Percentiles rank a stretch among this genome's conserved stretches.
These are phyloP conservation scores for Nyctibius bracteatus DNA, from an alignment of 2,113 vertebrate genomes.

Conservation along the genomic window DNA sequence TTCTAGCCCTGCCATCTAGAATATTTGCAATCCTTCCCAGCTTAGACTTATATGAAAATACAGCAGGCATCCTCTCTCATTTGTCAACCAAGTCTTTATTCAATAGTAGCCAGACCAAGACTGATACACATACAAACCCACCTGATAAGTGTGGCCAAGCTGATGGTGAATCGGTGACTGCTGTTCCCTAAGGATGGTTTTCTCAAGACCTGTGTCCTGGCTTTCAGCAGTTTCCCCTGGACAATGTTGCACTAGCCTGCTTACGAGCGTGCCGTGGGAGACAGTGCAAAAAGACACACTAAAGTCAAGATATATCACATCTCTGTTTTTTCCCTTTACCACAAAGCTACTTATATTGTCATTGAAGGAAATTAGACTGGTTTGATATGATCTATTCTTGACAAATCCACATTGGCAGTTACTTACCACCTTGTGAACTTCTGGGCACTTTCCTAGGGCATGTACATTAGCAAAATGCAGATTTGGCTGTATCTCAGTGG, in stretches of 20 bases:
- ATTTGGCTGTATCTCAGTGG: background rate
- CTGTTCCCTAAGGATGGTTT: background rate
- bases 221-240: background rate
- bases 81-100: background rate
- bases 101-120: background rate
- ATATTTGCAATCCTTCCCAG: background rate
- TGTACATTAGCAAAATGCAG: background rate
- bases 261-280: rapidly evolving
- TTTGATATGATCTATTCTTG: background rate
- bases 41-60: background rate
- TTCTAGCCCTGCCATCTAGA: background rate
- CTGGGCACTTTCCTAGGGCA: background rate
- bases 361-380: background rate
- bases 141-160: background rate
- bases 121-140: background rate
- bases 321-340: background rate
- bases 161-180: rapidly evolving
- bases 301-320: background rate
- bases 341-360: background rate
- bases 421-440: background rate
- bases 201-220: background rate
- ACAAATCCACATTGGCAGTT: background rate
- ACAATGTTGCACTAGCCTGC: background rate
- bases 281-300: background rate
- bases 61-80: background rate